Evolutionary conservation across 1,140 invertebrate genomes (phyloP).

Genomic region (Sitobion miscanthi): DNA sequence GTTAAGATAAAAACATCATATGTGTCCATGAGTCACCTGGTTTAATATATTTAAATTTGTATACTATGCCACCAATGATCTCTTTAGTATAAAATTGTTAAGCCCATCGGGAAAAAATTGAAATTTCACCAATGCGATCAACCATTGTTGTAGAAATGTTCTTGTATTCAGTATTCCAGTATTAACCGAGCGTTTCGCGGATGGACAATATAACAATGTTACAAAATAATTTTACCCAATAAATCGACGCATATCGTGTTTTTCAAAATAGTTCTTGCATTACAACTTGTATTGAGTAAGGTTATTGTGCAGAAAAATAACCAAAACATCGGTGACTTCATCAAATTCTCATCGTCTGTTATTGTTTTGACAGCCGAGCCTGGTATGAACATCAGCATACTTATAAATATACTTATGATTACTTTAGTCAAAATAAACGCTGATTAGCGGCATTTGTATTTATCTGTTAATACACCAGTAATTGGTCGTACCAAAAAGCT

Average conservation of each 20-base stretch:
- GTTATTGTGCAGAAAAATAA: background rate
- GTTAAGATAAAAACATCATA: too few relatives aligned
- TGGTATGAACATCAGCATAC: background rate
- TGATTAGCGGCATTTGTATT: slow-evolving; percentile 75
- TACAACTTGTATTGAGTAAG: background rate
- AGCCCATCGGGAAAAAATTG: too few relatives aligned
- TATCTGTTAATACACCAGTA: slow-evolving; percentile 80
- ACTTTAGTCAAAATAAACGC: slow-evolving; percentile 68
- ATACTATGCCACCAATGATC: too few relatives aligned
- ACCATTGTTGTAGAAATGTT: too few relatives aligned
- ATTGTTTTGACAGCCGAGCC: background rate
- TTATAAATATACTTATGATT: too few relatives aligned
- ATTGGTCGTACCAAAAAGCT: slow-evolving; percentile 80
- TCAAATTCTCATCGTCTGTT: background rate
- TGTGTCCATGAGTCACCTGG: too few relatives aligned
- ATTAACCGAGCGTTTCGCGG: too few relatives aligned
- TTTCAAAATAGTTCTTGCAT: background rate
- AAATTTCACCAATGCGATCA: too few relatives aligned
- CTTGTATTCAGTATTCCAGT: too few relatives aligned
- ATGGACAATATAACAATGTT: too few relatives aligned
- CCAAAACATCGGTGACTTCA: background rate
- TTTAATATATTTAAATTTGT: too few relatives aligned
- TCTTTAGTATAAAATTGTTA: too few relatives aligned
- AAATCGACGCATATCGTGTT: background rate
- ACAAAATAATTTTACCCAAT: background rate